These are phyloP conservation scores for Lepidocolaptes lacrymiger DNA, from an alignment of 2,797 vertebrate species.

Conservation along the genomic window DNA sequence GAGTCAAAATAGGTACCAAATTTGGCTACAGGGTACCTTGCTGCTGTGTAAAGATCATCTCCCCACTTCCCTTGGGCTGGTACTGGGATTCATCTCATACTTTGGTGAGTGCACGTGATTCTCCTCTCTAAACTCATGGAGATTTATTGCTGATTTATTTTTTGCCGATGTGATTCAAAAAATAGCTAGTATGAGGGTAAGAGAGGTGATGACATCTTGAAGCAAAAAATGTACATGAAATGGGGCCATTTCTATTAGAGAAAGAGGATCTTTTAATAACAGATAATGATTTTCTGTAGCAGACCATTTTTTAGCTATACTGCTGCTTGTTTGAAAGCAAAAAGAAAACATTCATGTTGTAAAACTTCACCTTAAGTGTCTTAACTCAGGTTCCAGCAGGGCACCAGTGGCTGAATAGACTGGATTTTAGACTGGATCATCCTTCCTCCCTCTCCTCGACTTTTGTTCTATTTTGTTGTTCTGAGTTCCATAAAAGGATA, in stretches of 20 bases:
- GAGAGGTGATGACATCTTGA: background rate
- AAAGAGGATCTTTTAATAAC: background rate
- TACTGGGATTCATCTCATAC: background rate
- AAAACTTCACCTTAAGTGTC: background rate
- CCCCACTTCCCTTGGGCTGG: background rate
- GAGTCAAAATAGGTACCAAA: background rate
- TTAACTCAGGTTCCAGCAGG: background rate
- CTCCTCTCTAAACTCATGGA: background rate
- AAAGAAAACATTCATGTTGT: background rate
- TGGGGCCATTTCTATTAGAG: background rate
- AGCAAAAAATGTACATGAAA: background rate
- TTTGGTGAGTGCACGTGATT: background rate
- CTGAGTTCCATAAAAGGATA: constrained; percentile 41
- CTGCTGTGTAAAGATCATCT: background rate
- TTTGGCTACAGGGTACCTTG: background rate
- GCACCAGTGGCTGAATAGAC: background rate
- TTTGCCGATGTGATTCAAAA: background rate
- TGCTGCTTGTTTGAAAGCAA: background rate
- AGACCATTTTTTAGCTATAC: background rate
- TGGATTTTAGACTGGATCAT: background rate
- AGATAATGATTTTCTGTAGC: background rate
- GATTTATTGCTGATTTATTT: background rate
- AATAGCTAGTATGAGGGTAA: background rate
- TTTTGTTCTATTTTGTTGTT: background rate
- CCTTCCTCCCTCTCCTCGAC: background rate